Conservation (phyloP, 2,113 vertebrate species). For the Embiotoca jacksoni region DNA sequence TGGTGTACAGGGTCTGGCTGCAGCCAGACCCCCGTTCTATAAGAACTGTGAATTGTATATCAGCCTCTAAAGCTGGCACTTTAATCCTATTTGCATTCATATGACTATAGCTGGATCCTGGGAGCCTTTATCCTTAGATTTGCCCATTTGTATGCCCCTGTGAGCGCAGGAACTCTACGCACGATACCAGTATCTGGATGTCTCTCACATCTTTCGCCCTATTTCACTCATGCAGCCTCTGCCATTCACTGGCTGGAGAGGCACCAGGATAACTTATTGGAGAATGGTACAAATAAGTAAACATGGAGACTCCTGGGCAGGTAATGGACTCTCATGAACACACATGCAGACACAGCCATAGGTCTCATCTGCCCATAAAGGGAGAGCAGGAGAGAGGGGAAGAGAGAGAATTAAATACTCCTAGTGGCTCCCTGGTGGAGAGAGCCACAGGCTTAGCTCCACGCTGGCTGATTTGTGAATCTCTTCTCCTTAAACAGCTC, state of each 20-base stretch:
- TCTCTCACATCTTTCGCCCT: slow-evolving; percentile 91
- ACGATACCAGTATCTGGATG: slow-evolving; percentile 91
- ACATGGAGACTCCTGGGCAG: slow-evolving; percentile 86
- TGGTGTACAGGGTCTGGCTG: slow-evolving; percentile 74
- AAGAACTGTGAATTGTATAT: slow-evolving; percentile 92
- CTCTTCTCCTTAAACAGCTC: slow-evolving; percentile 86
- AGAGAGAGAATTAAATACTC: slow-evolving; percentile 91
- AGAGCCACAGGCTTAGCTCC: slow-evolving; percentile 85
- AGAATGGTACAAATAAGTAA: slow-evolving; percentile 92
- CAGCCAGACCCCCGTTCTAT: slow-evolving; percentile 77
- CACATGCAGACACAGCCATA: slow-evolving; percentile 47
- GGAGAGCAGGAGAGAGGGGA: slow-evolving; percentile 29
- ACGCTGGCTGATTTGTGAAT: slow-evolving; percentile 82
- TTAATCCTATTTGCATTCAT: slow-evolving; percentile 98
- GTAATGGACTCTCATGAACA: slow-evolving; percentile 80
- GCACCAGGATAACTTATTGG: slow-evolving; percentile 87
- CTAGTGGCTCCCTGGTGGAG: slow-evolving; percentile 85
- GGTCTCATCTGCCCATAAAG: not conserved
- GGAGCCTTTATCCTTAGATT: slow-evolving; percentile 91
- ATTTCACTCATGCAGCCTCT: slow-evolving; percentile 88
- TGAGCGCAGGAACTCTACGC: slow-evolving; percentile 88
- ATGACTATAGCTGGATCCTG: slow-evolving; percentile 87
- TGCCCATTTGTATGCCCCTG: slow-evolving; percentile 92
- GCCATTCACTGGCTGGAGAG: slow-evolving; percentile 87
- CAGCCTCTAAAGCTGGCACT: slow-evolving; percentile 88